Base-by-base conservation (phyloP, 1,140 invertebrate species). In the Lucilia sericata region DNA sequence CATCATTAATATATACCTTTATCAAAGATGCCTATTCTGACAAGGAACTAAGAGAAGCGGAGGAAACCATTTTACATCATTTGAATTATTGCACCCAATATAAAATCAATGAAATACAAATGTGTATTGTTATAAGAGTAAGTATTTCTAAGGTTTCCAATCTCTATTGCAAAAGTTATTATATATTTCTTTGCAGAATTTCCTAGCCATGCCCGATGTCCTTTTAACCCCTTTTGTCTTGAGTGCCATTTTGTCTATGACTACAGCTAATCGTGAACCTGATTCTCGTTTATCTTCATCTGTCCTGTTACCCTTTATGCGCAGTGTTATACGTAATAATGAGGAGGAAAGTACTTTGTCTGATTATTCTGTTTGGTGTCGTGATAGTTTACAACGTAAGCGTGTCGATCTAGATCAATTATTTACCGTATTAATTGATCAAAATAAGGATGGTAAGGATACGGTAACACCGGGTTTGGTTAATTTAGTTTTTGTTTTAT, bases 361-460 rank as follows among this genome's bases (percentile, higher is more conserved):
- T 0, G 82, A 88, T 13, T 85, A 87, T 30, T 91, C 90, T 0
- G 88, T 88, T 0, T 91, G 90, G 90, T 91, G 88, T 86, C 87
- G 88, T 0, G 90, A 91, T 75, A 88, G 88, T 2, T 83, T 91
- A 42, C 90, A 91, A 42, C 86, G 86, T 10, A 86, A 88, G 74
- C 87, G 88, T 36, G 88, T 89, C 1, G 84, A 91, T 82, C 42
- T 91, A 19, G 83, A 88, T n/a, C 89, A 91, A 84, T 86, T 91
- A 0, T 88, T 91, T 13, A 81, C 84, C 0, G 88, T 91, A 30
- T 87, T 91, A 0, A 88, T 91, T 25, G 90, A 91, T 84, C 90
- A 90, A 47, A 91, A 91, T 82, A 90, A 91, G 81, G 88, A 91
- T 55, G 89, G 89, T 36, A 91, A 89, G 49, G 90, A 91, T 86